Base-by-base conservation (phyloP, 1,140 invertebrate species). In the Aphelenchoides besseyi region DNA sequence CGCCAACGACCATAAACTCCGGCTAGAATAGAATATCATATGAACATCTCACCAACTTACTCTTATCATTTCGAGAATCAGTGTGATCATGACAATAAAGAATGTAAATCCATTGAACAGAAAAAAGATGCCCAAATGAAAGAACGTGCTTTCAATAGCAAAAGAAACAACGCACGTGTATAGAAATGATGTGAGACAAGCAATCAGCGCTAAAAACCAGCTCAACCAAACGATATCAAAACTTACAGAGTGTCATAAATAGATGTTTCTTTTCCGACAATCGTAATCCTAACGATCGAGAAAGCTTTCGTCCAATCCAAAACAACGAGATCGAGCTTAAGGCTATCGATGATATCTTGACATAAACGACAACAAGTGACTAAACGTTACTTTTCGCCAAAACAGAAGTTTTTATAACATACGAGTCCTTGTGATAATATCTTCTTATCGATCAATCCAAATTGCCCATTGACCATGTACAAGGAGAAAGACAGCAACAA, bases 21-120 rank as follows among this genome's bases (percentile, higher is more conserved):
- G n/a, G n/a, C n/a, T n/a, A n/a, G n/a, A n/a, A n/a, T n/a, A n/a
- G n/a, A n/a, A n/a, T n/a, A n/a, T n/a, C n/a, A n/a, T n/a, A n/a
- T n/a, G n/a, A n/a, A n/a, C n/a, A n/a, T n/a, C 41, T 48, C 41
- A 48, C 12, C 12, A 48, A 48, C 55, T 59, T 33, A 59, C 55
- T 59, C 18, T 5, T 8, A 33, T 59, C 55, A 59, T 59, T 5
- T 59, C 55, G 32, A 59, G 5, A 8, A 59, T 18, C 5, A 59
- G 32, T 28, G 32, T 8, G 5, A 59, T 8, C 5, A 5, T 59
- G 5, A 18, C 55, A 33, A 59, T 33, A 33, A 59, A 33, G 18
- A 59, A 59, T 5, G 55, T 59, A 23, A 18, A 5, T 23, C 5
- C 26, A 33, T 59, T 59, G 5, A 59, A 18, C 55, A 59, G 55